phyloP scores from a whole-genome alignment of 2,888 invertebrate species.

The Melanostoma scalare region DNA sequence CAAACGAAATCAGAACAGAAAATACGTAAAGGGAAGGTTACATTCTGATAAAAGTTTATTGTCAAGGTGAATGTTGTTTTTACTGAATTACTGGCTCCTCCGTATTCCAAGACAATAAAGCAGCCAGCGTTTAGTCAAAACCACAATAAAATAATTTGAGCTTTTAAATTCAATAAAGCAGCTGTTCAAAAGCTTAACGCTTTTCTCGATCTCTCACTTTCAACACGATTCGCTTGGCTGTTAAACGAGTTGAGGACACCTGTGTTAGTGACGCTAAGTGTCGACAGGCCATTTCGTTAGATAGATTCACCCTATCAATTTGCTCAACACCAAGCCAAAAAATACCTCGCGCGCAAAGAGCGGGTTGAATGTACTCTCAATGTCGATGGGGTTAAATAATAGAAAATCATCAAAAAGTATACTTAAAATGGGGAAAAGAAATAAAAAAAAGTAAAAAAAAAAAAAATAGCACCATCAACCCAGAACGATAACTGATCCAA shows the following conservation, averaged over 20 bases:
- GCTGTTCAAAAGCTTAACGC: slow-evolving; percentile 4
- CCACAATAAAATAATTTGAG: not conserved
- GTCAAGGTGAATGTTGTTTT: slow-evolving; percentile 58
- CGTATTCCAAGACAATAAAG: not conserved
- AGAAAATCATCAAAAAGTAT: slow-evolving; percentile 15
- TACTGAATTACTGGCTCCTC: not conserved
- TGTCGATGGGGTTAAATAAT: slow-evolving; percentile 66
- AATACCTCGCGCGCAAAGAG: not conserved
- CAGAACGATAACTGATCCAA: no score
- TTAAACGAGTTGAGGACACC: no score
- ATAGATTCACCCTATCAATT: no score
- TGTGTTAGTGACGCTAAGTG: no score
- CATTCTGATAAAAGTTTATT: slow-evolving; percentile 61
- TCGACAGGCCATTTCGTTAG: no score
- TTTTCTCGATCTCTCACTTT: slow-evolving; percentile 5
- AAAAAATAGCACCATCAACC: not conserved
- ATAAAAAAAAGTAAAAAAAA: not conserved
- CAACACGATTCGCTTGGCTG: not conserved
- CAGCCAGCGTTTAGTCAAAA: not conserved
- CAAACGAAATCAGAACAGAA: not conserved
- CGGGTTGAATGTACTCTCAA: slow-evolving; percentile 62
- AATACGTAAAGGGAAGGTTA: slow-evolving; percentile 24
- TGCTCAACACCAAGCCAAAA: no score
- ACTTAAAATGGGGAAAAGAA: slow-evolving; percentile 18
- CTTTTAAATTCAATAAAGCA: no score